Conservation (phyloP, 2,888 invertebrate genomes). For the Maniola hyperantus region DNA sequence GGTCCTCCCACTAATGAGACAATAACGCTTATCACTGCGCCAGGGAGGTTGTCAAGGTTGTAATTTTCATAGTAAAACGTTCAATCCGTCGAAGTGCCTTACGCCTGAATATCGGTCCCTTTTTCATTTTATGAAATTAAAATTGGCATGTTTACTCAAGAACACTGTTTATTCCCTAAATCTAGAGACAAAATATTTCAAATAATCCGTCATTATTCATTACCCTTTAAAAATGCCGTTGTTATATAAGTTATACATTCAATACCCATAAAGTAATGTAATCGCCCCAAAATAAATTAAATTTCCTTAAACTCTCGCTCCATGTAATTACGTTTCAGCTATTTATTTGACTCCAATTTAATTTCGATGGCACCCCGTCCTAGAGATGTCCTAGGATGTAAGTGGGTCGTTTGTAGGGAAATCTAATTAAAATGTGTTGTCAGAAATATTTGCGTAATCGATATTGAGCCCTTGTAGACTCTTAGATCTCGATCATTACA, state of each 20-base stretch:
- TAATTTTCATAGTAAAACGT: no score
- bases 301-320: constrained; percentile 16
- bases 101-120: no score
- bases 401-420: constrained; percentile 34
- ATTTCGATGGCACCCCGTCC: constrained; percentile 33
- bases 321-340: constrained; percentile 32
- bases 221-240: neutral
- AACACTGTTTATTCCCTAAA: no score
- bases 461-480: constrained; percentile 19
- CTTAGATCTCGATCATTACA: constrained; percentile 9
- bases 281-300: constrained; percentile 1
- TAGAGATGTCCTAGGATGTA: constrained; percentile 33
- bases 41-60: no score
- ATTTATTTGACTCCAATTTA: constrained; percentile 42
- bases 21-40: no score
- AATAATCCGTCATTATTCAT: no score
- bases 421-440: constrained; percentile 41
- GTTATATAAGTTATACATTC: neutral
- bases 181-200: no score
- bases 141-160: no score
- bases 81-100: no score
- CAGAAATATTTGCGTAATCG: constrained; percentile 35
- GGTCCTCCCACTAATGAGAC: no score
- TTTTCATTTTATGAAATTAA: no score
- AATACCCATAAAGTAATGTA: neutral